These are phyloP conservation scores for Heliconius sara DNA, from an alignment of 2,888 invertebrate species.

Conservation along the genomic window DNA sequence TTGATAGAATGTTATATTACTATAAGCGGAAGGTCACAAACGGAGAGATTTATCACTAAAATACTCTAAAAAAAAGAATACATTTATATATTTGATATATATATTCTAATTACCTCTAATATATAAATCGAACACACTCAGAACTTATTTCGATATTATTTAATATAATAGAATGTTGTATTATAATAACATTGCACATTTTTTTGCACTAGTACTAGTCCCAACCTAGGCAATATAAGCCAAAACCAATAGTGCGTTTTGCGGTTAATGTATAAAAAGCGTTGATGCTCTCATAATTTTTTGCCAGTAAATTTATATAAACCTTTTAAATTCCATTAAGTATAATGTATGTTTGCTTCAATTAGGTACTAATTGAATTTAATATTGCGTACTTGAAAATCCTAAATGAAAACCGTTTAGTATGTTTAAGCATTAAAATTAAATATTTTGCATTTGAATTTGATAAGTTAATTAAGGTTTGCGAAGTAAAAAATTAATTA, in stretches of 20 bases:
- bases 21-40: too few relatives aligned
- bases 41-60: too few relatives aligned
- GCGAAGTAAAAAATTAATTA: not conserved
- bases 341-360: not conserved
- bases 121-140: too few relatives aligned
- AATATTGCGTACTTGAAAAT: constrained; percentile 8
- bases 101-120: too few relatives aligned
- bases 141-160: too few relatives aligned
- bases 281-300: not conserved
- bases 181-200: too few relatives aligned
- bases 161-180: too few relatives aligned
- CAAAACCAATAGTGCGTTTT: not conserved
- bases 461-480: not conserved
- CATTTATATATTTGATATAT: too few relatives aligned
- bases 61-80: too few relatives aligned
- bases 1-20: not conserved
- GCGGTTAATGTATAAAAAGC: not conserved
- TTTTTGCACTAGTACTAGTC: too few relatives aligned
- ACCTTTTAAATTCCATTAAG: constrained; percentile 8
- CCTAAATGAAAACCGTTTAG: not conserved
- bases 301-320: not conserved
- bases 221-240: not conserved
- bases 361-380: constrained; percentile 17
- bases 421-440: constrained; percentile 7
- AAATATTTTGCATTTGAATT: not conserved